Evolutionary conservation across 2,113 vertebrate genomes (phyloP).

Genomic region (Taurulus bubalis): DNA sequence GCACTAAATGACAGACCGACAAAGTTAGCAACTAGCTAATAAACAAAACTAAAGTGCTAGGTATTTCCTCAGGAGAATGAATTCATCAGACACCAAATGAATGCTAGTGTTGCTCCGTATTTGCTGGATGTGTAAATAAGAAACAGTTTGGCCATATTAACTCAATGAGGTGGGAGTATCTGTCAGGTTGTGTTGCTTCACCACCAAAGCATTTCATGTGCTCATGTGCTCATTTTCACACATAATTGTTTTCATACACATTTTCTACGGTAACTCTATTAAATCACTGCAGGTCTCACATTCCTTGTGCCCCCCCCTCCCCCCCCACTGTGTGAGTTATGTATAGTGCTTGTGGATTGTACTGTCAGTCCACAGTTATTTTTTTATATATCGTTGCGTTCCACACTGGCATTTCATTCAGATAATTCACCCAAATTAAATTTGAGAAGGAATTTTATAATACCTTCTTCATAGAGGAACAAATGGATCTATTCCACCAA

Average conservation of each 20-base stretch:
- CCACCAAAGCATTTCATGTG: not conserved
- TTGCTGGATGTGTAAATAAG: not conserved
- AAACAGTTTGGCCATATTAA: not conserved
- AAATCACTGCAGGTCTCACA: not conserved
- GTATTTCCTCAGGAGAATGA: not conserved
- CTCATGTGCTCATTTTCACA: not conserved
- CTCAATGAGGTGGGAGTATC: not conserved
- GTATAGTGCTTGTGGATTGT: constrained; percentile 31
- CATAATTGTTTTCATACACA: not conserved
- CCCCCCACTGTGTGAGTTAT: not conserved
- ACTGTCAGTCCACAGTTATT: constrained; percentile 8
- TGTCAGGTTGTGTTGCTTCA: not conserved
- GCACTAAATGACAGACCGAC: not conserved
- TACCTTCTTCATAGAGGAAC: constrained; percentile 43
- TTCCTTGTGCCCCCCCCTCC: not conserved
- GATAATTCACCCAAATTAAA: constrained; percentile 52
- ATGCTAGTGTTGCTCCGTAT: not conserved
- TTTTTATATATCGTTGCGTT: not conserved
- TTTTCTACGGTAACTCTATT: not conserved
- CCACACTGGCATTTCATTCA: constrained; percentile 17
- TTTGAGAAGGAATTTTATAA: constrained; percentile 55
- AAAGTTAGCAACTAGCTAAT: not conserved
- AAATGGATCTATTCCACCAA: constrained; percentile 61
- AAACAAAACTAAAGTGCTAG: not conserved
- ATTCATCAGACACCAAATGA: not conserved